These are phyloP conservation scores for Drosophila navojoa DNA, from an alignment of 1,140 invertebrate genomes.

Conservation along the genomic window DNA sequence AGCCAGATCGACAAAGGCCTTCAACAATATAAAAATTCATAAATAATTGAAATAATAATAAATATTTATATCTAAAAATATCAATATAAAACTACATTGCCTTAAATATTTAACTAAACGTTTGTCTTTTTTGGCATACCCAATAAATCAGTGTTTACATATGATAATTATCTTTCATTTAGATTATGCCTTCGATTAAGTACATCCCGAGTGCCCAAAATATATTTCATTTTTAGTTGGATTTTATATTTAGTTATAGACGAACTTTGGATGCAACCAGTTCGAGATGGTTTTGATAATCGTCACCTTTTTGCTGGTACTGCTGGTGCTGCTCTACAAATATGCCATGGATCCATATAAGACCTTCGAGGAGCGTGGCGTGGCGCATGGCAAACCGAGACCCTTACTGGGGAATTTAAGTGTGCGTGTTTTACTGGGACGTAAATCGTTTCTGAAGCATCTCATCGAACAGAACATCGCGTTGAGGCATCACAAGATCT, in stretches of 20 bases:
- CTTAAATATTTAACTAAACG: not conserved
- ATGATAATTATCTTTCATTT: slow-evolving; percentile 4
- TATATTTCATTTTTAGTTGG: not conserved
- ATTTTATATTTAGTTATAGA: slow-evolving; percentile 15
- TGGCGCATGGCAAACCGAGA: slow-evolving; percentile 37
- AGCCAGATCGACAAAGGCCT: no score
- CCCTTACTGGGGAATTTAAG: slow-evolving; percentile 58
- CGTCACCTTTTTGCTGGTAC: not conserved
- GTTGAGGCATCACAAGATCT: slow-evolving; percentile 34
- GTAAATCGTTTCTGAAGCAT: slow-evolving; percentile 26
- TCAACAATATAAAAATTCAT: no score
- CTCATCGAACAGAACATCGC: slow-evolving; percentile 40
- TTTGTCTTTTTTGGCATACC: not conserved
- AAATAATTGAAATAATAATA: no score
- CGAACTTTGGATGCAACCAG: not conserved
- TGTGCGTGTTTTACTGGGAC: slow-evolving; percentile 29
- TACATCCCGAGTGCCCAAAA: not conserved
- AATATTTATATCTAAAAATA: no score
- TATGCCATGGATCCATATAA: slow-evolving; percentile 39
- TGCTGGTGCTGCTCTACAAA: slow-evolving; percentile 54
- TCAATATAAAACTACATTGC: no score
- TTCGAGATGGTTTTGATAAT: slow-evolving; percentile 28
- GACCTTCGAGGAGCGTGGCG: slow-evolving; percentile 44
- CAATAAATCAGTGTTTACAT: not conserved
- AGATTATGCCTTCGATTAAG: not conserved